Evolutionary conservation across 1,140 invertebrate species (phyloP).

Genomic region (Bilobella aurantiaca): DNA sequence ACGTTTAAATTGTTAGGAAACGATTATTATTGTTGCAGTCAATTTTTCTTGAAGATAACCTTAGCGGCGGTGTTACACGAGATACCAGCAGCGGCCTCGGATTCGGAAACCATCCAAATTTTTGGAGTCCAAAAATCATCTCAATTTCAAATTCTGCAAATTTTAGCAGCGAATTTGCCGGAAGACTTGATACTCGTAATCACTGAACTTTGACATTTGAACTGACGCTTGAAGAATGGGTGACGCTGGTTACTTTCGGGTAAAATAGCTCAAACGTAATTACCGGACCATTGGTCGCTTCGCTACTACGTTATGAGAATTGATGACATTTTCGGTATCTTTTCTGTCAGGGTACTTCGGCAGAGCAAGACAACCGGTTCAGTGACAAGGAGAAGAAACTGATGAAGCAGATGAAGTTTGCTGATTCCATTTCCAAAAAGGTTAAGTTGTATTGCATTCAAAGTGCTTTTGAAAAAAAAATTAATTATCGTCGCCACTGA

Average conservation of each 20-base stretch:
- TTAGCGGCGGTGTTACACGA: too few relatives aligned
- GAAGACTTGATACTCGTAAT: too few relatives aligned
- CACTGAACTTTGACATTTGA: background rate
- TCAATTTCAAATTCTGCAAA: too few relatives aligned
- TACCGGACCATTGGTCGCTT: background rate
- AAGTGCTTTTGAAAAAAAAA: background rate
- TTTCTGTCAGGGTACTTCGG: constrained; percentile 89
- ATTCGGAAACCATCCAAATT: too few relatives aligned
- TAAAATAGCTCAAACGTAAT: constrained; percentile 29
- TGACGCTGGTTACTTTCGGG: constrained; percentile 48
- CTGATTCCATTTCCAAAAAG: constrained; percentile 77
- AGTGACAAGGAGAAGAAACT: constrained; percentile 99
- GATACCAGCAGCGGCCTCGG: too few relatives aligned
- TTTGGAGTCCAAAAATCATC: too few relatives aligned
- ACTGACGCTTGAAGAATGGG: constrained; percentile 36
- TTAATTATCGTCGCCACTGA: constrained; percentile 35
- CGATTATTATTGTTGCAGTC: too few relatives aligned
- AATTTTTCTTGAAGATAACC: too few relatives aligned
- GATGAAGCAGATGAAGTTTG: constrained; percentile 97
- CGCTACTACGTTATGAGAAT: background rate
- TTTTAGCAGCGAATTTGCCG: too few relatives aligned
- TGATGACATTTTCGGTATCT: background rate
- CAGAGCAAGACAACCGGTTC: constrained; percentile 96
- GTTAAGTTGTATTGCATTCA: constrained; percentile 38
- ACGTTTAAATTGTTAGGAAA: too few relatives aligned